Evolutionary conservation across 2,888 invertebrate genomes (phyloP), one percentile per base, ranked within the genome.

Genomic region (Pardosa pseudoannulata): DNA sequence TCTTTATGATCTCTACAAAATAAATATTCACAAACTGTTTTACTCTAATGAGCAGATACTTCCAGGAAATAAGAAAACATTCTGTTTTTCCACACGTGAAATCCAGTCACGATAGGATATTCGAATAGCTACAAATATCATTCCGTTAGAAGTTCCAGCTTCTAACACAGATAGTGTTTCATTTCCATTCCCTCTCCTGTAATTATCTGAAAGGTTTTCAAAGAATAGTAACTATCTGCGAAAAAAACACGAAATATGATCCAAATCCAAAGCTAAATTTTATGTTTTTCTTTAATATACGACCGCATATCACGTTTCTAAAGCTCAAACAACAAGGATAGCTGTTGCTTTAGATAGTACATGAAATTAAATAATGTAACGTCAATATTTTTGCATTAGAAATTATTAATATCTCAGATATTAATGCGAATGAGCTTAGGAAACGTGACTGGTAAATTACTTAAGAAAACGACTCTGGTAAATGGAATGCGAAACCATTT

Each of bases 401-500:
- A 28, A 29, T 65, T 64, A 9, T 13, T 16, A 29, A 29, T 28
- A 5, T 65, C 0, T 13, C n/a, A n/a, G 31, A 36, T n/a, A 23
- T 32, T 32, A 67, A 32, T 11, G 13, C n/a, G 19, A 9, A 19
- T 36, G 19, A 67, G 32, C 23, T 32, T 5, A 23, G 56, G 56
- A 56, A 56, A 23, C 56, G 56, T 23, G 11, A 6, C 1, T 5
- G 19, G 56, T 56, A 1, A 11, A 16, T 19, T 56, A 6, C 1
- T 5, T 36, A 5, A 67, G 75, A 81, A 81, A 81, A 81, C 70
- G 70, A 81, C 29, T 75, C 81, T 81, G 81, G 81, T 62, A 75
- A 81, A 41, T 75, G 81, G 75, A 75, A 81, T 70, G 74, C 75
- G 81, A 81, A 81, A 81, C 81, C 65, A 67, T 81, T 75, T 75